Percentiles rank a stretch among this genome's conserved stretches.
phyloP scores from a whole-genome alignment of 2,113 vertebrate species.

The Seriola aureovittata region DNA sequence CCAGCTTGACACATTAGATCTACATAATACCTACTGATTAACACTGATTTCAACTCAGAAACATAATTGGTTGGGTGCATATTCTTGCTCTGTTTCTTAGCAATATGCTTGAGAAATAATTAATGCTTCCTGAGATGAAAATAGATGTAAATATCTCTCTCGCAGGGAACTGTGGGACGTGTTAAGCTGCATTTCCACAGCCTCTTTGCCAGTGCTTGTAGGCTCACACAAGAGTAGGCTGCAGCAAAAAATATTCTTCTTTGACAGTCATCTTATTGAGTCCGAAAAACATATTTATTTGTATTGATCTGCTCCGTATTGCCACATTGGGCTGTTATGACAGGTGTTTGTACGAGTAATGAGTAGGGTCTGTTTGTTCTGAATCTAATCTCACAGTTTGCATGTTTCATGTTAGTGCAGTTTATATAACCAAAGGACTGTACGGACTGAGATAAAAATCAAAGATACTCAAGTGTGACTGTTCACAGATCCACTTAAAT shows the following conservation, averaged over 20 bases:
- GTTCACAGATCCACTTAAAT: not conserved
- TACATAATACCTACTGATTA: not conserved
- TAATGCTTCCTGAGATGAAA: conserved; percentile 19
- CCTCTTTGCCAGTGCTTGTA: conserved; percentile 36
- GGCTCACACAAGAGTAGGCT: conserved; percentile 23
- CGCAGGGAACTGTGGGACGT: conserved; percentile 50
- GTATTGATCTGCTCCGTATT: not conserved
- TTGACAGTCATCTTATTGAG: conserved; percentile 7
- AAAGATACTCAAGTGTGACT: not conserved
- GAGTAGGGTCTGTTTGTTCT: not conserved
- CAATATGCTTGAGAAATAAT: conserved; percentile 56
- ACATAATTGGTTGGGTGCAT: not conserved
- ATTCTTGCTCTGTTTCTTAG: not conserved
- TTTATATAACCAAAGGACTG: not conserved
- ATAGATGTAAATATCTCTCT: conserved; percentile 26
- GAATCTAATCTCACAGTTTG: not conserved
- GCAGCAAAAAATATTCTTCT: conserved; percentile 23
- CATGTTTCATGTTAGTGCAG: not conserved
- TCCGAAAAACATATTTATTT: conserved; percentile 13
- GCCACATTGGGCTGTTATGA: not conserved
- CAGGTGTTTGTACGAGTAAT: conserved; percentile 14
- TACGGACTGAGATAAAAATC: not conserved
- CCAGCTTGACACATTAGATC: not conserved
- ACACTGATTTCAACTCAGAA: not conserved
- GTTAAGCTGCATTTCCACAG: conserved; percentile 38